Evolutionary conservation across 2,888 invertebrate species (phyloP), one percentile per base, ranked within the genome.

Genomic region (Lissocephala sabroskyi): DNA sequence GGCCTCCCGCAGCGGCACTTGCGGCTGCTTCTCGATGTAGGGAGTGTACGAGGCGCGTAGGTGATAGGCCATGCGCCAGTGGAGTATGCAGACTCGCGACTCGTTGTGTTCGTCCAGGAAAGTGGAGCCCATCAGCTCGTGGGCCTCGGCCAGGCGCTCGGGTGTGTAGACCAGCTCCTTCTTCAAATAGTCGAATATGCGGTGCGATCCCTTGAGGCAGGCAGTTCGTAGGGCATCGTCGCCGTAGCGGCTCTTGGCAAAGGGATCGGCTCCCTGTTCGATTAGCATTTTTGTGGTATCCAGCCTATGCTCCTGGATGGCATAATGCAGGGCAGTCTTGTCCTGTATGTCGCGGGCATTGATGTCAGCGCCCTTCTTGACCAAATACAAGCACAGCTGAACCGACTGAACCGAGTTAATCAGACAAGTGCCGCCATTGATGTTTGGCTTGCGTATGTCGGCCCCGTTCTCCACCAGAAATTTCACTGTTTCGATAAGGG

Each of bases 311-410:
- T 93, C 91, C 76, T 92, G 92, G 68, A 96, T 93, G n/a, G 96
- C 95, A 86, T 97, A 96, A 86, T 96, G 96, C 74, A 96, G 87
- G 47, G 96, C 96, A 55, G 96, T 93, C 86, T 96, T 96, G 67
- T 90, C 91, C 84, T 96, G 95, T 79, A 93, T 92, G 85, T 97
- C 96, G 49, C 89, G 88, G 30, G 95, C 94, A 86, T 96, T 94
- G 3, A 95, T 92, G 66, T 89, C 88, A 2, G 93, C 96, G 40
- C 95, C 95, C 81, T 91, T 90, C 66, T 88, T 85, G 50, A 97
- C 88, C 58, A 96, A 87, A 85, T 90, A 94, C 52, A 89, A 88
- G 83, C 95, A 96, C 41, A 97, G 87, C 49, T 89, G 88, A 51
- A 90, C 90, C 68, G 93, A 93, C 86, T 96, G 96, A 59, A 96